Conservation (phyloP, 2,113 vertebrate species). For the Myrmecobius fasciatus region DNA sequence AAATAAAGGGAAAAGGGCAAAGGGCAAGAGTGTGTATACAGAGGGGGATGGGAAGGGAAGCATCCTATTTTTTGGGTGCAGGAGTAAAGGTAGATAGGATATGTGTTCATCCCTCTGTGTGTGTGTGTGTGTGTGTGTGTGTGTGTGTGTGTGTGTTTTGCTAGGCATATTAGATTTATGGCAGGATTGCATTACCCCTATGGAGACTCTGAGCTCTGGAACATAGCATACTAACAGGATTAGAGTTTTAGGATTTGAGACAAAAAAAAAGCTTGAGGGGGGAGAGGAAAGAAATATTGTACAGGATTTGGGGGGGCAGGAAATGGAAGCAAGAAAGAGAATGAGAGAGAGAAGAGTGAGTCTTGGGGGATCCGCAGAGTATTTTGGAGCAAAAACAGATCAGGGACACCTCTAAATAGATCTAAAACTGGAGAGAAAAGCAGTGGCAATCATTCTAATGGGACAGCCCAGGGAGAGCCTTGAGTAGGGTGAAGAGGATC, state of each 20-base stretch:
- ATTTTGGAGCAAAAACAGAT: conserved; percentile 57
- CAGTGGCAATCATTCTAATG: not conserved
- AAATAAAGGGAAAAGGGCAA: conserved; percentile 41
- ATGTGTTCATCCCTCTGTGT: conserved; percentile 48
- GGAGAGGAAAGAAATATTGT: conserved; percentile 70
- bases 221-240: conserved; percentile 86
- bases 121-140: conserved; percentile 70
- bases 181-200: conserved; percentile 85
- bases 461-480: not conserved
- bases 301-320: conserved; percentile 71
- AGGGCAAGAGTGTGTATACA: not conserved
- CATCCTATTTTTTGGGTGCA: conserved; percentile 43
- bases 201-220: conserved; percentile 82
- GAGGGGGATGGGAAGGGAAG: not conserved
- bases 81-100: conserved; percentile 66
- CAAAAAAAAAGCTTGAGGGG: conserved; percentile 82
- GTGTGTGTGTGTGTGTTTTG: conserved; percentile 72
- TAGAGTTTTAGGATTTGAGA: conserved; percentile 85
- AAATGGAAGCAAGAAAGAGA: conserved; percentile 56
- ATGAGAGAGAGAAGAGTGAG: not conserved
- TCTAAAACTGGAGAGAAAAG: not conserved
- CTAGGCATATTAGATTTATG: conserved; percentile 80
- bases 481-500: not conserved
- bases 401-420: conserved; percentile 60
- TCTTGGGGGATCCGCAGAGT: conserved; percentile 27